Conservation (phyloP, 1,140 invertebrate genomes). For the Mamestra configurata region DNA sequence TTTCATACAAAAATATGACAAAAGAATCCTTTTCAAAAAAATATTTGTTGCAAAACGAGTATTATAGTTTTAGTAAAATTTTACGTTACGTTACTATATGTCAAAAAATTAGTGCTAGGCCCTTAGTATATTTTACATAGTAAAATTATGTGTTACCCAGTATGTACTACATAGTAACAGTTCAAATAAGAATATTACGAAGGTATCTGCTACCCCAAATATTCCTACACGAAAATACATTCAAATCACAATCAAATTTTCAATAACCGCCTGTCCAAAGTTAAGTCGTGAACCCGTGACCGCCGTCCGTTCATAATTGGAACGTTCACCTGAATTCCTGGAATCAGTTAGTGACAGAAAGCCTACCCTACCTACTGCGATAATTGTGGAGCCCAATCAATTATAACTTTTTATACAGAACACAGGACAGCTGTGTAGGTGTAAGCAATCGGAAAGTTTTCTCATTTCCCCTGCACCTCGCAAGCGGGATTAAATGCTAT, state of each 20-base stretch:
- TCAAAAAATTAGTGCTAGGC: too few relatives aligned
- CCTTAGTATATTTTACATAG: too few relatives aligned
- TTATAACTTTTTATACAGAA: conserved; percentile 50
- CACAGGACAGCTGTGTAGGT: conserved; percentile 17
- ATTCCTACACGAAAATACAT: not conserved
- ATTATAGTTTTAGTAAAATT: too few relatives aligned
- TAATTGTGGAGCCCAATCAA: conserved; percentile 51
- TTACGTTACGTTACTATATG: too few relatives aligned
- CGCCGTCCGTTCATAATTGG: not conserved
- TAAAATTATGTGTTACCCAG: too few relatives aligned
- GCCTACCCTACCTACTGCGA: not conserved
- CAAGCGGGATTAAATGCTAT: conserved; percentile 26
- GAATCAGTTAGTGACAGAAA: too few relatives aligned
- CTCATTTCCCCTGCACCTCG: conserved; percentile 26
- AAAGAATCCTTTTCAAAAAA: too few relatives aligned
- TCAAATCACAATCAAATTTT: not conserved
- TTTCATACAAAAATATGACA: too few relatives aligned
- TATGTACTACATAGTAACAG: too few relatives aligned
- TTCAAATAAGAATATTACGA: too few relatives aligned
- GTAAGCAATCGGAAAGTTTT: conserved; percentile 49
- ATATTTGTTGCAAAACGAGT: too few relatives aligned
- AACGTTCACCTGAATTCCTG: not conserved
- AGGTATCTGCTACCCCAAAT: too few relatives aligned
- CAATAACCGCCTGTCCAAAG: conserved; percentile 1
- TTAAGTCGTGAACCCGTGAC: conserved; percentile 12